Percentiles rank a stretch among this genome's conserved stretches.
These are phyloP conservation scores for Eulemur rubriventer DNA, from an alignment of 2,797 vertebrate genomes.

Conservation along the genomic window DNA sequence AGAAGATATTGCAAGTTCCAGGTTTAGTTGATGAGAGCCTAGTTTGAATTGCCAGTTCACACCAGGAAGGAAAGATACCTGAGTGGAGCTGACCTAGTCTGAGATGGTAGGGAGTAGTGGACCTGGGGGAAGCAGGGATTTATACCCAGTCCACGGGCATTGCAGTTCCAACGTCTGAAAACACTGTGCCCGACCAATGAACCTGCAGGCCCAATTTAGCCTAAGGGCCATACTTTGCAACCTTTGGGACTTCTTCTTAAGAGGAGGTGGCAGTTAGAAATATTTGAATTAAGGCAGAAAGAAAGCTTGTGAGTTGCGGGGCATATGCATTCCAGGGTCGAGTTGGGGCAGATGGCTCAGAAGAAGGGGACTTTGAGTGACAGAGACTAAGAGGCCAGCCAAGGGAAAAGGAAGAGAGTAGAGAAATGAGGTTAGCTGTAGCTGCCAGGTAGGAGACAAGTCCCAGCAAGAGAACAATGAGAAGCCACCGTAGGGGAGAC, in stretches of 20 bases:
- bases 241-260: slow-evolving; percentile 8
- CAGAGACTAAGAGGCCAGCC: neutral
- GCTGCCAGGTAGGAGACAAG: neutral
- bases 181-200: neutral
- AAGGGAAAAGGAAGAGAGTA: slow-evolving; percentile 13
- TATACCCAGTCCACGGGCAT: neutral
- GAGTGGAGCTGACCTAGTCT: neutral
- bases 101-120: neutral
- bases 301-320: neutral
- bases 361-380: neutral
- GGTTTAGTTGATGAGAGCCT: neutral
- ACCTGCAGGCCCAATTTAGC: neutral
- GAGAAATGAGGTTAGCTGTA: slow-evolving; percentile 23
- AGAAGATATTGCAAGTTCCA: neutral
- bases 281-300: neutral
- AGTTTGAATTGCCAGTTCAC: neutral
- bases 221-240: neutral
- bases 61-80: neutral
- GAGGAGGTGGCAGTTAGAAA: neutral
- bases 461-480: slow-evolving; percentile 30
- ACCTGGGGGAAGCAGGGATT: neutral
- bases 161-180: neutral
- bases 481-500: neutral
- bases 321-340: neutral
- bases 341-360: neutral